Evolutionary conservation across 2,113 vertebrate species (phyloP), one percentile per base, ranked within the genome.

Genomic region (Amblyopsis rosae): DNA sequence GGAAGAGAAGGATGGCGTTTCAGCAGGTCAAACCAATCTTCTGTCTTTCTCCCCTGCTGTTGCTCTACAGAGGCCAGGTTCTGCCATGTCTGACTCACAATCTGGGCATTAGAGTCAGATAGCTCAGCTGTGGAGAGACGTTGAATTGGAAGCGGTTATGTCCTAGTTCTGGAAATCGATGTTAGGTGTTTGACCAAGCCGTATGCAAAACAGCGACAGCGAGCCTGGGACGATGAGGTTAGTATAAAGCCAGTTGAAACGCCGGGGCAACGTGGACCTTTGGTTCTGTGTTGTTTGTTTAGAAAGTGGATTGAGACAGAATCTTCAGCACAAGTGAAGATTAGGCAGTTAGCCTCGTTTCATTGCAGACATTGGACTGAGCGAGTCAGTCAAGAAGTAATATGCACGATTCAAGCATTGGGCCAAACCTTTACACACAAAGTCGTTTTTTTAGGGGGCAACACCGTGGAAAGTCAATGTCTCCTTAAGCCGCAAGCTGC

Each of bases 41-140:
- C 86, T 53, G 78, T 66, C 17, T 16, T 59, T 65, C 7, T 65
- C 49, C 4, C 41, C 62, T 73, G 65, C 61, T 76, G 71, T 45
- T 59, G 57, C 47, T 64, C 70, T 61, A 79, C 26, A 35, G 65
- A 51, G 1, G 19, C 49, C 62, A 72, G 59, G 41, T 76, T 67
- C 68, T 65, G 79, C 81, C 76, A 63, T 0, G 66, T 17, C 59
- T 56, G 65, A 53, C 67, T 69, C 50, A 53, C 64, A 47, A 67
- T 16, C 61, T 75, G 76, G 46, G 45, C 67, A 48, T 77, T 69
- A 77, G 65, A 60, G 68, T 16, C 69, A 16, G 65, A 54, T 59
- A 61, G 64, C 60, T 48, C 73, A 67, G 75, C 90, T 91, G 87
- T 72, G 62, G 72, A 88, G 48, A 90, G 49, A 89, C 66, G 72